Evolutionary conservation across 2,113 vertebrate species (phyloP).

Genomic region (Micronisus gabar): DNA sequence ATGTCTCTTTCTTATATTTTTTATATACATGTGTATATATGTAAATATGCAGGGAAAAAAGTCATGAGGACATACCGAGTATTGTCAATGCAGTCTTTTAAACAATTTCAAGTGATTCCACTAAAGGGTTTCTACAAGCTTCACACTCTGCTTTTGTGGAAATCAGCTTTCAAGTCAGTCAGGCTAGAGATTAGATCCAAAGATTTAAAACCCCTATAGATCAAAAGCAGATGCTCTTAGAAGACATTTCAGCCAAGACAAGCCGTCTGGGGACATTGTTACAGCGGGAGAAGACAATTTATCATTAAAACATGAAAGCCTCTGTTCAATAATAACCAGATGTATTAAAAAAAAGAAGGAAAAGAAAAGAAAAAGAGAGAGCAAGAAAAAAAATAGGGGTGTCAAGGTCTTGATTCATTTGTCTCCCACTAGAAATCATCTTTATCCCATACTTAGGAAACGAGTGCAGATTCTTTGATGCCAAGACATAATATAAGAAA

Average conservation of each 20-base stretch:
- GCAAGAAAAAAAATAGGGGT: constrained; percentile 68
- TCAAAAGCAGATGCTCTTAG: constrained; percentile 86
- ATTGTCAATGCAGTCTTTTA: constrained; percentile 39
- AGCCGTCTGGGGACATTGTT: constrained; percentile 79
- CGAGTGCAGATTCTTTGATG: constrained; percentile 70
- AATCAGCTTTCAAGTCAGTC: constrained; percentile 69
- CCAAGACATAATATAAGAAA: constrained; percentile 66
- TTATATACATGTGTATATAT: not conserved
- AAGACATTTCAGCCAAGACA: constrained; percentile 73
- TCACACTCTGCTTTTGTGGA: constrained; percentile 69
- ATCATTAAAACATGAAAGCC: constrained; percentile 85
- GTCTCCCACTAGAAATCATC: constrained; percentile 75
- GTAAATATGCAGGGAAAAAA: constrained; percentile 13
- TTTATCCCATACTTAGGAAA: constrained; percentile 71
- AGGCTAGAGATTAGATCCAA: constrained; percentile 77
- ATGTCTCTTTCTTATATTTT: not conserved
- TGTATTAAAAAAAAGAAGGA: constrained; percentile 71
- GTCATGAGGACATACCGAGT: not conserved
- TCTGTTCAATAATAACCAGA: constrained; percentile 91
- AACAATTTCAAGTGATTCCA: constrained; percentile 49
- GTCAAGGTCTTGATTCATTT: constrained; percentile 81
- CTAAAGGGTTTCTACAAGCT: constrained; percentile 64
- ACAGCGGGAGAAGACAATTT: constrained; percentile 81
- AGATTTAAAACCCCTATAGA: constrained; percentile 78
- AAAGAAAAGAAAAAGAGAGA: constrained; percentile 51